A percentile compares a stretch with the other conserved stretches of the same genome.
Evolutionary conservation across 2,888 invertebrate species (phyloP).

Genomic region (Trichopoda pennipes): DNA sequence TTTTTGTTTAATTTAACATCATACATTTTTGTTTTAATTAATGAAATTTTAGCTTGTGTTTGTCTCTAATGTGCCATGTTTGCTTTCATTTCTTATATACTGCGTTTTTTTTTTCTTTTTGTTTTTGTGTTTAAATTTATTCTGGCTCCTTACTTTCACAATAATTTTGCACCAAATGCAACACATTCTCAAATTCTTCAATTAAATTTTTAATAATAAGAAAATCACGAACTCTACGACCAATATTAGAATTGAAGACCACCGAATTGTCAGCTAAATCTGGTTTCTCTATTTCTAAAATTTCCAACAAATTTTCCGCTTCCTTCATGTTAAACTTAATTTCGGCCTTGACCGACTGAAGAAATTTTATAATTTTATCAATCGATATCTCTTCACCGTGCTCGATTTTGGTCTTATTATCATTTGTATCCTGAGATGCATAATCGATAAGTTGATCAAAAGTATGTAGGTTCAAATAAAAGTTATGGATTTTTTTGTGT

Average conservation of each 20-base stretch:
- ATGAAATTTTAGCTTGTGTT: constrained; percentile 16
- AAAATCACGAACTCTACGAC: constrained; percentile 63
- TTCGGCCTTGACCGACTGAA: constrained; percentile 35
- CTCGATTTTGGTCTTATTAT: constrained; percentile 60
- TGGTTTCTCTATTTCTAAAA: constrained; percentile 60
- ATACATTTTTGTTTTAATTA: constrained; percentile 48
- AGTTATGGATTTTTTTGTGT: constrained; percentile 67
- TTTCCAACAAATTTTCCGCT: constrained; percentile 45
- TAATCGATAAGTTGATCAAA: constrained; percentile 60
- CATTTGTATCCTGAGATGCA: constrained; percentile 52
- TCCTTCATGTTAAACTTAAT: constrained; percentile 57
- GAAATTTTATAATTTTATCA: constrained; percentile 53
- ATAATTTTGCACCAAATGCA: constrained; percentile 50
- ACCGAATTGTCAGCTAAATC: constrained; percentile 44
- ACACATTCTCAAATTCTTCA: constrained; percentile 60
- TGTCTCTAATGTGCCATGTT: not conserved
- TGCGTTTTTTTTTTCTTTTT: not conserved
- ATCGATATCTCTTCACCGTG: constrained; percentile 51
- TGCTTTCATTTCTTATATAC: not conserved
- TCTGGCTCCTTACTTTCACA: constrained; percentile 44
- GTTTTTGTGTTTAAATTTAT: constrained; percentile 13
- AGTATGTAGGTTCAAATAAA: constrained; percentile 69
- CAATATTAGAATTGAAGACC: constrained; percentile 37
- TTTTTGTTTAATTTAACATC: constrained; percentile 42
- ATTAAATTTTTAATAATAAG: constrained; percentile 68